Conservation (phyloP, 2,888 invertebrate genomes). For the Noctua fimbriata region DNA sequence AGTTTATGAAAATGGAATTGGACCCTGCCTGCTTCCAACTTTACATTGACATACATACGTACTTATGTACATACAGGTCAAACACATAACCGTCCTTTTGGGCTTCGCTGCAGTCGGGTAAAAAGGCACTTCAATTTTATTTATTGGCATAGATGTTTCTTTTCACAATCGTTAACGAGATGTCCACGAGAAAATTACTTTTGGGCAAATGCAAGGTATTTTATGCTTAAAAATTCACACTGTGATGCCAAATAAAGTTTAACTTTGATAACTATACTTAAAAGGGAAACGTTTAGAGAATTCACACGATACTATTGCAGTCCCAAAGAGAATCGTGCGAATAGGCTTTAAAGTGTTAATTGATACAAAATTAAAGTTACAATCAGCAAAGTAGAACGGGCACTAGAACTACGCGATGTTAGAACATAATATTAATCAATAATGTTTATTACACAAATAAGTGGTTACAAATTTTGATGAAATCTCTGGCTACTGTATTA, state of each 20-base stretch:
- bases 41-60: no score
- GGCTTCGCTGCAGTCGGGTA: no score
- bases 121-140: no score
- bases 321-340: not conserved
- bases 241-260: not conserved
- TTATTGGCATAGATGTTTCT: no score
- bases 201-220: not conserved
- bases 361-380: not conserved
- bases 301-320: conserved; percentile 13
- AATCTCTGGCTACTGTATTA: no score
- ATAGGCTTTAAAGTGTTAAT: conserved; percentile 9
- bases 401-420: not conserved
- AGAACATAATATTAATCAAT: no score
- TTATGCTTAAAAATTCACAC: conserved; percentile 12
- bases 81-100: no score
- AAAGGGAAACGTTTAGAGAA: conserved; percentile 26
- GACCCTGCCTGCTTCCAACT: no score
- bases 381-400: not conserved
- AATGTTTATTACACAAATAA: no score
- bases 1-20: no score
- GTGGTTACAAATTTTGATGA: no score
- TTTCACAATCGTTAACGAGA: not conserved
- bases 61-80: no score
- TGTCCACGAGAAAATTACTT: not conserved
- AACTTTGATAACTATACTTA: not conserved